A percentile compares a stretch with the other conserved stretches of the same genome.
Evolutionary conservation across 1,140 invertebrate genomes (phyloP).

Genomic region (Amphibalanus amphitrite): DNA sequence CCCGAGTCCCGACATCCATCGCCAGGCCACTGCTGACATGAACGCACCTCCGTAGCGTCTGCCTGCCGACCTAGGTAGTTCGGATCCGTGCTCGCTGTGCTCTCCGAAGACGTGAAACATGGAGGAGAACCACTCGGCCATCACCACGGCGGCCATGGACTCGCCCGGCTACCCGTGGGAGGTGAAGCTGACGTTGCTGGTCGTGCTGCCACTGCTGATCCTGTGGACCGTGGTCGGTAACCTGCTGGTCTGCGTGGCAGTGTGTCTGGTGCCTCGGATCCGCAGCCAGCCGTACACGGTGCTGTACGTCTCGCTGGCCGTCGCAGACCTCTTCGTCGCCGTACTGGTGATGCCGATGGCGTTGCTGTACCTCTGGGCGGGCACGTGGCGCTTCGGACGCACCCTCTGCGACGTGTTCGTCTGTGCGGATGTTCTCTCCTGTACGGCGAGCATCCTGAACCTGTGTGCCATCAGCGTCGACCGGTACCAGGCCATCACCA

Average conservation of each 20-base stretch:
- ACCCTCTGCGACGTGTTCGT: conserved; percentile 64
- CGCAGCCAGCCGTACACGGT: conserved; percentile 88
- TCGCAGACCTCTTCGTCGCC: conserved; percentile 91
- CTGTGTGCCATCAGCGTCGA: conserved; percentile 42
- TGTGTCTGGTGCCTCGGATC: conserved; percentile 89
- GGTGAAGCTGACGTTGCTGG: conserved; percentile 38
- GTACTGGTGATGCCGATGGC: conserved; percentile 91
- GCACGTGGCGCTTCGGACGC: conserved; percentile 65
- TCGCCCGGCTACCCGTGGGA: neutral
- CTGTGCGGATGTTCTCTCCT: conserved; percentile 77
- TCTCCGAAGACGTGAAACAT: no score
- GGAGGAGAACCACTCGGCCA: no score
- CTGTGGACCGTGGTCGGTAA: conserved; percentile 86
- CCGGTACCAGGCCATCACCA: conserved; percentile 38
- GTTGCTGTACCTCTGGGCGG: conserved; percentile 52
- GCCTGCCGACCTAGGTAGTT: no score
- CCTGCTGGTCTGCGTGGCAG: conserved; percentile 82
- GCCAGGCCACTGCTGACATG: no score
- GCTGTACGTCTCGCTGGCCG: conserved; percentile 90
- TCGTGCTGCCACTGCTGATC: conserved; percentile 62
- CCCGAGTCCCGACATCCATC: no score
- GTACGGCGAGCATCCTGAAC: conserved; percentile 55
- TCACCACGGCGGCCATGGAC: no score
- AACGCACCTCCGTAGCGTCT: no score
- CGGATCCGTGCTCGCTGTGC: no score